Evolutionary conservation across 2,797 vertebrate species (phyloP), one percentile per base, ranked within the genome.

Genomic region (Tolypeutes matacus): DNA sequence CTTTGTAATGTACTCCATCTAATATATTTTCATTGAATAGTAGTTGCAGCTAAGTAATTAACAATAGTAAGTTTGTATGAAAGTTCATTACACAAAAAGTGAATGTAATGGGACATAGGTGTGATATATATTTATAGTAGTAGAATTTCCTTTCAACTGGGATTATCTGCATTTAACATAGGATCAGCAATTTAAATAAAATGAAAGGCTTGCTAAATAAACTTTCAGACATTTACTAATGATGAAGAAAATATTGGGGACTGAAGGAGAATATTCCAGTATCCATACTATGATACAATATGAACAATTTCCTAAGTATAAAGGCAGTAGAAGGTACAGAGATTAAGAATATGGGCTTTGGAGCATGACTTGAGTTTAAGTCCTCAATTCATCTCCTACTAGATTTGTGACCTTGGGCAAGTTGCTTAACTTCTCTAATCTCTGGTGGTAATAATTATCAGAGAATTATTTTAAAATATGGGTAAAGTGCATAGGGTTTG

Each of bases 41-140:
- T 29, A 51, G n/a, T 21, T 88, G 60, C 90, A 76, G 3, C 15
- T 73, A 67, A 69, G 65, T 83, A 88, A 82, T 78, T 89, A 93
- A 72, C 39, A 89, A 85, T 87, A 93, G 18, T 31, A 93, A 85
- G 15, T 72, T 92, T 80, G 85, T 51, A 9, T 67, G 34, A 89
- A 88, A 93, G 29, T 53, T 78, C 15, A 80, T 62, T 67, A 51
- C 10, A 60, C 3, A 49, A 83, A 88, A 53, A 73, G 27, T 49
- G 81, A 96, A 67, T 27, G 4, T 56, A 88, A 23, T 36, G 58
- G 49, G 27, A 82, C 14, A 34, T 64, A 91, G 86, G 46, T 14
- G 75, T 56, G 9, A 31, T 53, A 56, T 49, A 65, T 39, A 5
- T 75, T 51, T 34, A 87, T 7, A 14, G 29, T 72, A 23, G 1